Conservation (phyloP, 2,888 invertebrate species). For the Endomychus coccineus region DNA sequence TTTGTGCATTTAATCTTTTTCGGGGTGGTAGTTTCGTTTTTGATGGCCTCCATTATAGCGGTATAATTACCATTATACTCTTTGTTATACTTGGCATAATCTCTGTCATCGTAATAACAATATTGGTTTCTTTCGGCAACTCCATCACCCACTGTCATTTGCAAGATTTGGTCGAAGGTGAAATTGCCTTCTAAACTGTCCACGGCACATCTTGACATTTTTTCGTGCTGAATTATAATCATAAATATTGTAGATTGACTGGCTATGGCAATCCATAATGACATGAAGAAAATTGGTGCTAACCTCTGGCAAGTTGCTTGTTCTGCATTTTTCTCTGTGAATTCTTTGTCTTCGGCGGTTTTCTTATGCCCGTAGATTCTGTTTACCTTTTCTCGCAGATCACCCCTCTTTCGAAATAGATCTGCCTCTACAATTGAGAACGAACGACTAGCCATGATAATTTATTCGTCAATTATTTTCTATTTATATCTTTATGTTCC, state of each 20-base stretch:
- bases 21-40: constrained; percentile 2
- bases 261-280: constrained; percentile 9
- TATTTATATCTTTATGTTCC: neutral
- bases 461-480: neutral
- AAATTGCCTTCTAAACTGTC: constrained; percentile 10
- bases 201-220: constrained; percentile 9
- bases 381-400: neutral
- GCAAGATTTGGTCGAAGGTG: constrained; percentile 11
- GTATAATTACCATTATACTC: constrained; percentile 5
- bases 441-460: neutral
- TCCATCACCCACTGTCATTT: constrained; percentile 7
- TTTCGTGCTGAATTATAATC: constrained; percentile 9
- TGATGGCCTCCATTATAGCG: constrained; percentile 8
- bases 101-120: constrained; percentile 6
- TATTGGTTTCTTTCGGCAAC: constrained; percentile 7
- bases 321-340: constrained; percentile 1
- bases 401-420: no score
- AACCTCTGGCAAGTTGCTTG: neutral
- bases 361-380: constrained; percentile 6
- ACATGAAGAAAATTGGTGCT: constrained; percentile 5
- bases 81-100: constrained; percentile 7
- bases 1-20: neutral
- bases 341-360: constrained; percentile 6
- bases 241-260: constrained; percentile 9
- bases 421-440: neutral